Base-by-base conservation (phyloP, 2,113 vertebrate genomes). In the Cebus imitator region DNA sequence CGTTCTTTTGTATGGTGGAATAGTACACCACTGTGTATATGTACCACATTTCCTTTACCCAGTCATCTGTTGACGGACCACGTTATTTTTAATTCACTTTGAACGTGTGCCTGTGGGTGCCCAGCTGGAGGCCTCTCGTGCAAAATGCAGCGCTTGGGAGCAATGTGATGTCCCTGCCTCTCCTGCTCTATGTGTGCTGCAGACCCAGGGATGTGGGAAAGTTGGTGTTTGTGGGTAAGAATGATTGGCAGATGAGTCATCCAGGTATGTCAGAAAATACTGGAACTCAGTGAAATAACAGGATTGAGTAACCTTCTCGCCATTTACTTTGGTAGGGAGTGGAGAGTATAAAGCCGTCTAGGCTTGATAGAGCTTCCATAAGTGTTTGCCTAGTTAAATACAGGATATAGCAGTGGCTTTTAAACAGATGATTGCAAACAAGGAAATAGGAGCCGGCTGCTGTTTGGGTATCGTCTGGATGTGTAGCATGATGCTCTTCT, bases 51-150 rank as follows among this genome's bases (percentile, higher is more conserved):
- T 61, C 25, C 27, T 30, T 30, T 61, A 12, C 27, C 25, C 25
- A 61, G 4, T 61, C 20, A 23, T 21, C 25, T 61, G 58, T 30
- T 13, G 11, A 25, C 0, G 2, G 58, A 12, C 25, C 25, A 0
- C 6, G 3, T 68, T 17, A 45, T 76, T 50, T 48, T 32, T 10
- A 40, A 35, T 48, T 25, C 27, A 8, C 1, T 57, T 13, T 6
- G 58, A 35, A 43, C 40, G 61, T 50, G 87, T 45, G 7, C 68
- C 90, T 35, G 68, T 3, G 81, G 6, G 79, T 11, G 25, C 3
- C 6, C 72, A 3, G 13, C n/a, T 6, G 3, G 0, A 4, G 5
- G 30, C 43, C 1, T 0, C 16, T 18, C 1, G 0, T 1, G 3
- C 0, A 3, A 75, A 20, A 9, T 6, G 0, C 0, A 17, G 66